Evolutionary conservation across 2,113 vertebrate genomes (phyloP).

Genomic region (Hyla sarda): DNA sequence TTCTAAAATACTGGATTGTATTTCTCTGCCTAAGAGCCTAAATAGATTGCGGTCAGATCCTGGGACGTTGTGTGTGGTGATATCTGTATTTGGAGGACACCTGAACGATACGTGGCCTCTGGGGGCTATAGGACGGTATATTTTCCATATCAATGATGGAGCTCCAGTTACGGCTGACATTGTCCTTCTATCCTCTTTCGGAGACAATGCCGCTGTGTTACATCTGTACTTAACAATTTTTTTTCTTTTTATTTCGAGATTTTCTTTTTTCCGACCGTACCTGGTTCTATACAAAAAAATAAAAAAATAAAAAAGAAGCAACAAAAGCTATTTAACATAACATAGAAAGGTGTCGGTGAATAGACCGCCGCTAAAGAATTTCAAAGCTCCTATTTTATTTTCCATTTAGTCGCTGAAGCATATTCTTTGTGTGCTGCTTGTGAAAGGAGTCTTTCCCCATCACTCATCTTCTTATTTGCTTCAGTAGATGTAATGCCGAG

Average conservation of each 20-base stretch:
- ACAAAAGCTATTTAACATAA: slow-evolving; percentile 23
- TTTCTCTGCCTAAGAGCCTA: no score
- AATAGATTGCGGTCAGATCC: no score
- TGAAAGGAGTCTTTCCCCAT: slow-evolving; percentile 32
- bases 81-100: not conserved
- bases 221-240: not conserved
- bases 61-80: no score
- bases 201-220: not conserved
- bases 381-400: slow-evolving; percentile 32
- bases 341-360: not conserved
- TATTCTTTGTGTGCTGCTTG: slow-evolving; percentile 38
- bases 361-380: not conserved
- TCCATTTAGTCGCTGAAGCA: slow-evolving; percentile 32
- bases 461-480: slow-evolving; percentile 50
- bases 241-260: not conserved
- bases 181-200: not conserved
- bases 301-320: no score
- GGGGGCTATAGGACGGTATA: not conserved
- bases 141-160: slow-evolving; percentile 2
- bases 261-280: slow-evolving; percentile 9
- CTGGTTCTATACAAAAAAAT: not conserved
- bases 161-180: not conserved
- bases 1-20: no score
- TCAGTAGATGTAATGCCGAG: slow-evolving; percentile 17
- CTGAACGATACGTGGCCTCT: not conserved